A percentile compares a stretch with the other conserved stretches of the same genome.
Evolutionary conservation across 2,888 invertebrate species (phyloP).

Genomic region (Cephus nigrinus): DNA sequence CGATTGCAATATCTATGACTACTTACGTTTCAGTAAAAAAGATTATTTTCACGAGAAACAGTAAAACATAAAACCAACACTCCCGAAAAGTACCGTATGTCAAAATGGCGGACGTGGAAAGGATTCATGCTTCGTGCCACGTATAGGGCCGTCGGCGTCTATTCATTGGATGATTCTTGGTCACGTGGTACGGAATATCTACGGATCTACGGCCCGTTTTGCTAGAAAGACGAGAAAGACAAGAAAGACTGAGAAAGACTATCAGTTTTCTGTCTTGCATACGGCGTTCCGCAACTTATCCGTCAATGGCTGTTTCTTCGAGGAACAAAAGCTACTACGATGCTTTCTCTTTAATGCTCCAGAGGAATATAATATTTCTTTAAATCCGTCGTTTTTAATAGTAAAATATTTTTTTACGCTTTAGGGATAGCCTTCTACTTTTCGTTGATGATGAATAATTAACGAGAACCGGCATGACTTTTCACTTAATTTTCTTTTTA

Average conservation of each 20-base stretch:
- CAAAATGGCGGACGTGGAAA: conserved; percentile 88
- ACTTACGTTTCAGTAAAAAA: conserved; percentile 67
- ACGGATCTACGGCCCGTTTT: background rate
- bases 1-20: conserved; percentile 31
- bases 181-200: background rate
- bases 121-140: conserved; percentile 82
- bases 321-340: background rate
- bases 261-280: background rate
- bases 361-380: background rate
- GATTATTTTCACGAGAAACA: conserved; percentile 73
- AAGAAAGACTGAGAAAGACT: background rate
- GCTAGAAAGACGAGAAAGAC: background rate
- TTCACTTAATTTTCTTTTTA: too few relatives aligned
- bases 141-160: conserved; percentile 71
- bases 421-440: background rate
- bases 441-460: background rate
- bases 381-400: background rate
- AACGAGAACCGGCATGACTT: background rate
- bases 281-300: background rate
- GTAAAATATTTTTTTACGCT: background rate
- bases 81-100: conserved; percentile 79
- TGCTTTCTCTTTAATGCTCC: background rate
- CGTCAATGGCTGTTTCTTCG: background rate
- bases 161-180: background rate
- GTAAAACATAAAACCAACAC: conserved; percentile 78